Conservation (phyloP, 1,140 invertebrate species). For the Amyelois transitella region DNA sequence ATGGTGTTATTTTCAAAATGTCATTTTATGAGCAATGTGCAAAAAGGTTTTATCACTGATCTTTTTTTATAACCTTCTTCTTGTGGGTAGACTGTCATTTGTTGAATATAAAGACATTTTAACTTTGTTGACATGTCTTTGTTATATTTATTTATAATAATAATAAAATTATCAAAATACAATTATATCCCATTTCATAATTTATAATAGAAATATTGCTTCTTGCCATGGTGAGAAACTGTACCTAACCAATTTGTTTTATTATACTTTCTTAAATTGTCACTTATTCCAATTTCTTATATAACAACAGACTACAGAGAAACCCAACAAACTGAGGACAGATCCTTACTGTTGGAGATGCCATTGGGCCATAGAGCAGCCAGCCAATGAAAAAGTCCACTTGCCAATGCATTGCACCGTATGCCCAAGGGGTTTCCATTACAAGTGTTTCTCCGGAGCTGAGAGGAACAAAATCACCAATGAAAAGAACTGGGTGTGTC, state of each 20-base stretch:
- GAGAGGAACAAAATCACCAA: conserved; percentile 70
- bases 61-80: neutral
- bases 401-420: conserved; percentile 80
- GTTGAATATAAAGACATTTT: neutral
- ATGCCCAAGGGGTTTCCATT: conserved; percentile 91
- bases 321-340: conserved; percentile 47
- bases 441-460: conserved; percentile 79
- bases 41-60: neutral
- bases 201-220: neutral
- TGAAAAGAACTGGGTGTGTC: conserved; percentile 85
- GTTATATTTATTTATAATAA: neutral
- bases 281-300: conserved; percentile 3
- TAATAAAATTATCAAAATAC: neutral
- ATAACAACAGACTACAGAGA: conserved; percentile 19
- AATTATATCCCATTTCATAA: neutral
- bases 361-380: conserved; percentile 77
- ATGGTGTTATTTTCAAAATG: neutral
- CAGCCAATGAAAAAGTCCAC: conserved; percentile 59
- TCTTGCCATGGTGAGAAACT: neutral
- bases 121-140: neutral
- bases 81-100: neutral
- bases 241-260: neutral
- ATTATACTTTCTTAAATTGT: neutral
- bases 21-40: neutral
- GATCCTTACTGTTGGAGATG: conserved; percentile 95